Base-by-base conservation (phyloP, 2,888 invertebrate species). In the Drosophila monieri region DNA sequence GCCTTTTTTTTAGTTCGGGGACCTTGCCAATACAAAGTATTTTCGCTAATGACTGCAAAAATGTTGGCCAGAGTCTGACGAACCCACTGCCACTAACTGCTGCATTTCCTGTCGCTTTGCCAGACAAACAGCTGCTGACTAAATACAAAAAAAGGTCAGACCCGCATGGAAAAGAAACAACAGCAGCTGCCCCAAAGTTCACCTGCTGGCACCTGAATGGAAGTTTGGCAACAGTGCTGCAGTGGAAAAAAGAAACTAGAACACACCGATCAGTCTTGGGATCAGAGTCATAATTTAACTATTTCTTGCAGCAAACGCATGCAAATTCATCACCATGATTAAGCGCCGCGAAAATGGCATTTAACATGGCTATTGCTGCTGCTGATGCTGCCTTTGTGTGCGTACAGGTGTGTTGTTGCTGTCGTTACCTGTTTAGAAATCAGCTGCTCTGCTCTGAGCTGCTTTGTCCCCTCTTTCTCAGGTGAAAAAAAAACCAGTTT, bases 31-130 rank as follows among this genome's bases (percentile, higher is more conserved):
- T 68, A 57, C 69, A 47, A 64, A 57, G 14, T 53, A 64, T 49
- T 64, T 48, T 47, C 10, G 70, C 70, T 25, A 67, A 21, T 56
- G 37, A 9, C 21, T 35, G 71, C 69, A 55, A 54, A 27, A 37
- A 54, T 44, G 39, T 46, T 53, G 43, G 25, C 12, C 37, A 25
- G n/a, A 70, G 68, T 69, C 25, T 71, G 69, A 71, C 44, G 71
- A 69, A 18, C 60, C 69, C 48, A 43, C 25, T 46, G 49, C 44
- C 66, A 80, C 66, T 41, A 41, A 10, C 39, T 39, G 39, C 86
- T 77, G 80, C 80, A 80, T 65, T 81, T 81, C 81, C 81, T 81
- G 81, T 71, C 55, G 67, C 55, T 48, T 39, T 57, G 23, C 52
- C 58, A 67, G 62, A 30, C 69, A 49, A 43, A 14, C 80, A 80